These are phyloP conservation scores for Galago senegalensis DNA, from an alignment of 2,797 vertebrate species.

Conservation along the genomic window DNA sequence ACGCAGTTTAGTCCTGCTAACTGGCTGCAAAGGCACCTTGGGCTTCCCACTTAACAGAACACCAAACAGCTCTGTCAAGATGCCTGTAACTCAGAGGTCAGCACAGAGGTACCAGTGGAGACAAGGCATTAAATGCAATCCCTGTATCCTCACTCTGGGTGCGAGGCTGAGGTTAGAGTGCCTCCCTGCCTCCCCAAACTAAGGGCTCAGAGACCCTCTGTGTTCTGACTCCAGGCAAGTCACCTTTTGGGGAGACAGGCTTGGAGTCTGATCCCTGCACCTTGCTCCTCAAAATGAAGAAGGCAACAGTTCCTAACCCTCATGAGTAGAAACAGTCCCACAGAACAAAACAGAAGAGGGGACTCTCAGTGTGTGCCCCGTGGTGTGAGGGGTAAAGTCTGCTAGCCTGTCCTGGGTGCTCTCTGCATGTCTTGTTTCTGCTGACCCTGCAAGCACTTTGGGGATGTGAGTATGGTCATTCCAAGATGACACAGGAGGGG, in stretches of 20 bases:
- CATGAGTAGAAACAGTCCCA: background rate
- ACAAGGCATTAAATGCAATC: background rate
- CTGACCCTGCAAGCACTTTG: background rate
- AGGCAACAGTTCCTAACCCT: background rate
- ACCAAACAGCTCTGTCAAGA: background rate
- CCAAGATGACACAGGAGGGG: background rate
- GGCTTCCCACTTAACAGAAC: background rate
- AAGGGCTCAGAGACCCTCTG: background rate
- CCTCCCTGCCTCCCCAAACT: background rate
- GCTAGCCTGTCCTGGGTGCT: background rate
- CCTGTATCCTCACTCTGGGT: background rate
- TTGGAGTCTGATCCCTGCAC: background rate
- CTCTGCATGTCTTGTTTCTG: background rate
- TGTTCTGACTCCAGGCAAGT: background rate
- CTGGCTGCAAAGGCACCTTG: conserved; percentile 80
- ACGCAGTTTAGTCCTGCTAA: accelerated
- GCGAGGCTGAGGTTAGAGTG: background rate
- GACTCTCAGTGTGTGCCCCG: accelerated
- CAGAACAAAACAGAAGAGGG: background rate
- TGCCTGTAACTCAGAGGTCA: background rate
- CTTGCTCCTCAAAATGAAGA: background rate
- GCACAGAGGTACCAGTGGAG: background rate
- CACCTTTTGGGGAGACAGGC: background rate
- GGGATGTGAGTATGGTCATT: too few species aligned
- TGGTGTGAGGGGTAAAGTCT: too few species aligned